Percentiles rank a stretch among this genome's conserved stretches.
These are phyloP conservation scores for Semibalanus balanoides DNA, from an alignment of 1,140 invertebrate species.

Conservation along the genomic window DNA sequence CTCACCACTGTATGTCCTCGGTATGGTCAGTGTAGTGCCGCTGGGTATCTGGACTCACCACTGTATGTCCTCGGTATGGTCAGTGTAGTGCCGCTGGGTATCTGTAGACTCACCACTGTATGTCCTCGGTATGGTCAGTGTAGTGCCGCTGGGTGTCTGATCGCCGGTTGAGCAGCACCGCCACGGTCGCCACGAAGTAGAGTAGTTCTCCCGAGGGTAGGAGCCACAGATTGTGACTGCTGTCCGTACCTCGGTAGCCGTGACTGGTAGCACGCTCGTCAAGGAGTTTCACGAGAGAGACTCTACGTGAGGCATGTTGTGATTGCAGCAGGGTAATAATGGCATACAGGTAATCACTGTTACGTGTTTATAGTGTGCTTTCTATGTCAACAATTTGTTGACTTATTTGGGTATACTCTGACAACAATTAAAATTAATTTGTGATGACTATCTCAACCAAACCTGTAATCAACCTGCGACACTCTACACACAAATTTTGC, in stretches of 20 bases:
- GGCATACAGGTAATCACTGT: no score
- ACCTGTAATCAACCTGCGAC: no score
- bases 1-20: constrained; percentile 32
- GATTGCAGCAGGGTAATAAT: no score
- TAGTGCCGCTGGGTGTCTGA: constrained; percentile 86
- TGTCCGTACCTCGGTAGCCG: constrained; percentile 80
- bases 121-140: constrained; percentile 84
- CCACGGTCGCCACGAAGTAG: constrained; percentile 83
- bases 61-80: constrained; percentile 18
- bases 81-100: no score
- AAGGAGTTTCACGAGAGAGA: constrained; percentile 21
- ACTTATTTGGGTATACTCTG: no score
- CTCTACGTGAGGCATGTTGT: no score
- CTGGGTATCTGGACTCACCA: constrained; percentile 28
- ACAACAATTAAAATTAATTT: no score
- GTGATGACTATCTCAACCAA: no score
- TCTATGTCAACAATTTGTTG: no score
- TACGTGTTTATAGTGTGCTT: no score
- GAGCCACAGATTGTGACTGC: constrained; percentile 73
- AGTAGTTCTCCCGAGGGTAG: constrained; percentile 80
- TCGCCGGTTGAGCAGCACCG: constrained; percentile 76
- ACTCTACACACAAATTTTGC: no score
- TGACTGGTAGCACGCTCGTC: constrained; percentile 40
- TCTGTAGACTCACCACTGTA: constrained; percentile 44
- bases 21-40: no score